Base-by-base conservation (phyloP, 2,888 invertebrate species). In the Lasioglossum pauxillum region DNA sequence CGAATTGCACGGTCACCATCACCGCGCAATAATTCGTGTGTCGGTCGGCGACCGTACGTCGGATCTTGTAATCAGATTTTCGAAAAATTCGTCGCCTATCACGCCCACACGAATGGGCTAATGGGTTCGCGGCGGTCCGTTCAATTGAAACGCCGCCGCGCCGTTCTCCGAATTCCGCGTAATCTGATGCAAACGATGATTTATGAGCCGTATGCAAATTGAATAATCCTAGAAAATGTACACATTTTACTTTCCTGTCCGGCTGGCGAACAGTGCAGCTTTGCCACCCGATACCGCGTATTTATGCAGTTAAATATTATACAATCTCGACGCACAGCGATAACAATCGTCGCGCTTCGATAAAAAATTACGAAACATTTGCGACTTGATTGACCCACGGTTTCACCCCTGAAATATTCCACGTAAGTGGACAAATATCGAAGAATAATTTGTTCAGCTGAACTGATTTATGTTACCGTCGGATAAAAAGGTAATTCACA, bases 41-140 rank as follows among this genome's bases (percentile, higher is more conserved):
- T 35, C 60, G 80, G 23, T n/a, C 57, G 23, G 31, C 57, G 64
- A 69, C 53, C 75, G 80, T 85, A 78, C 74, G 71, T 57, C 74
- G 78, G 64, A 83, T 75, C 60, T 78, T 73, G 91, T 90, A 87
- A 90, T 91, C 91, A 88, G 82, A 72, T 86, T 91, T 86, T 80
- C 81, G 78, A 89, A 92, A 92, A 91, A 91, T 84, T 84, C 81
- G 16, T 67, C 57, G 79, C 60, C 73, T 67, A 82, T 75, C 71
- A 72, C 75, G 72, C 35, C 57, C 69, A 67, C 60, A 46, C 83
- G 77, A 82, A 46, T 81, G 69, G 78, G 44, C 60, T 89, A 89
- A 89, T 84, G 85, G 83, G 74, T 79, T 79, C 87, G 72, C 80
- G 77, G 41, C 74, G 82, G 75, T 53, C n/a, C 77, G 84, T 85